A percentile compares a stretch with the other conserved stretches of the same genome.
These are phyloP conservation scores for Phortica variegata DNA, from an alignment of 1,140 invertebrate species.

Conservation along the genomic window DNA sequence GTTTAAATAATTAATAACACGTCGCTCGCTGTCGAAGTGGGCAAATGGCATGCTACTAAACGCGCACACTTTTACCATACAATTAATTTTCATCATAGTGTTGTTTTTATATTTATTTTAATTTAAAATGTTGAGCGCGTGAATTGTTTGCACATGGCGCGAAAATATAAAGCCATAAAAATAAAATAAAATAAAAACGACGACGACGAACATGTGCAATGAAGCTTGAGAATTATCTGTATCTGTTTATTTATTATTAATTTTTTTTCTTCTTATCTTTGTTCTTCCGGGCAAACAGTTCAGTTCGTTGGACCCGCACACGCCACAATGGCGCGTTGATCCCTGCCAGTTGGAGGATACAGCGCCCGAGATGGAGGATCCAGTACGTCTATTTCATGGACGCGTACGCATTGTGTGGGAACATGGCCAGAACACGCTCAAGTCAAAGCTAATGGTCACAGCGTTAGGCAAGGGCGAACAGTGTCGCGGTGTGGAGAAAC, in stretches of 20 bases:
- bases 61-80: too few species aligned
- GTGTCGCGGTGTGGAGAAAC: conserved; percentile 40
- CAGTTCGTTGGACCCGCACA: conserved; percentile 48
- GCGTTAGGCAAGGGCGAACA: conserved; percentile 51
- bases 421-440: conserved; percentile 33
- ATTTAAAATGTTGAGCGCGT: conserved; percentile 20
- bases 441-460: conserved; percentile 54
- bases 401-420: conserved; percentile 50
- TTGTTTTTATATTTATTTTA: conserved; percentile 5
- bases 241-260: neutral
- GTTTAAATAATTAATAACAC: conserved; percentile 37
- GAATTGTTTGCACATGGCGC: conserved; percentile 28
- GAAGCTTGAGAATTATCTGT: neutral
- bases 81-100: too few species aligned
- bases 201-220: too few species aligned
- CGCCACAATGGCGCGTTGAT: conserved; percentile 51
- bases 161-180: conserved; percentile 7
- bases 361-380: conserved; percentile 47
- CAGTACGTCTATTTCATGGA: conserved; percentile 48
- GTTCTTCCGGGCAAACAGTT: too few species aligned
- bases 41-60: too few species aligned
- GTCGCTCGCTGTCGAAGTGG: too few species aligned
- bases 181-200: neutral
- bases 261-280: conserved; percentile 9
- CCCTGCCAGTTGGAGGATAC: conserved; percentile 51